These are phyloP conservation scores for Chaetodon trifascialis DNA, from an alignment of 2,113 vertebrate species.

Conservation along the genomic window DNA sequence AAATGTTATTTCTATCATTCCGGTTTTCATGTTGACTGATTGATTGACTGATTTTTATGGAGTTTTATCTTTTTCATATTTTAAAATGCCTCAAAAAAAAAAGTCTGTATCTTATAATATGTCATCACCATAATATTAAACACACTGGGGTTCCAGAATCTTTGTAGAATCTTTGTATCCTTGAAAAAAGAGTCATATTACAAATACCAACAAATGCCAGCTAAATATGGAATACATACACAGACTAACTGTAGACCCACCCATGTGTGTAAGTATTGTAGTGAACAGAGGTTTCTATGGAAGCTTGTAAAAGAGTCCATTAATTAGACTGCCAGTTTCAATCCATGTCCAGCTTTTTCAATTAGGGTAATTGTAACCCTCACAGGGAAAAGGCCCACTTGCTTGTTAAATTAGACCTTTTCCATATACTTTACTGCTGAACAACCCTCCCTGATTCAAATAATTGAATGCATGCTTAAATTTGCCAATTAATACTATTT, in stretches of 20 bases:
- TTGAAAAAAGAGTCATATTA: neutral
- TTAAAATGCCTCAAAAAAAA: neutral
- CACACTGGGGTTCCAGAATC: too few species aligned
- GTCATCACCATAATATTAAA: neutral
- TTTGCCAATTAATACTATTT: conserved; percentile 41
- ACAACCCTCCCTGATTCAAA: conserved; percentile 41
- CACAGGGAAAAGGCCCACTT: conserved; percentile 57
- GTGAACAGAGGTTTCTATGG: conserved; percentile 60
- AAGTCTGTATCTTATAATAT: neutral
- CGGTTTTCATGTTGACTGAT: too few species aligned
- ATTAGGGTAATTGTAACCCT: conserved; percentile 73
- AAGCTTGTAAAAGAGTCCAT: conserved; percentile 67
- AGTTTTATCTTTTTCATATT: neutral
- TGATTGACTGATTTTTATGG: too few species aligned
- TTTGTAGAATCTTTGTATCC: neutral
- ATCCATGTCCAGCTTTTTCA: conserved; percentile 76
- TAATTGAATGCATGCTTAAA: conserved; percentile 46
- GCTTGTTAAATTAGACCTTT: conserved; percentile 68
- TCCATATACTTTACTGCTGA: conserved; percentile 57
- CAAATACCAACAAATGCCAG: neutral
- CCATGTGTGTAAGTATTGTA: conserved; percentile 45
- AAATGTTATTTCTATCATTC: too few species aligned
- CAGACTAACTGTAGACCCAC: neutral
- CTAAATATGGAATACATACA: conserved; percentile 7
- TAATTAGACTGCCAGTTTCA: conserved; percentile 76